Percentiles rank a stretch among this genome's conserved stretches.
Conservation (phyloP, 2,113 vertebrate species). For the Coregonus clupeaformis region DNA sequence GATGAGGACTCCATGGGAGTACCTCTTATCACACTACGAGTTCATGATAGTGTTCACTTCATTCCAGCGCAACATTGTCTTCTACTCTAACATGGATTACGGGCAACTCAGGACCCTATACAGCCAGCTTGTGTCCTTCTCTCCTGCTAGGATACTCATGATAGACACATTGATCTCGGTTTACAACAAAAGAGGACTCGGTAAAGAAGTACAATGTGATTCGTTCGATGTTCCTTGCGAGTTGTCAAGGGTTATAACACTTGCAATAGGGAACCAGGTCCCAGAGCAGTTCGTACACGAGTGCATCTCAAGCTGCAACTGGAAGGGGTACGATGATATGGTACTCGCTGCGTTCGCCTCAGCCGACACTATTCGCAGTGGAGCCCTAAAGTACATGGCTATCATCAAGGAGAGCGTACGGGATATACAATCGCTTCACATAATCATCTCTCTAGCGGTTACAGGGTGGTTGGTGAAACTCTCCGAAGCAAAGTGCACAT, state of each 20-base stretch:
- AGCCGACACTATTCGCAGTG: not conserved
- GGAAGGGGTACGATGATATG: too few species aligned
- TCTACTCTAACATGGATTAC: not conserved
- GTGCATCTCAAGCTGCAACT: too few species aligned
- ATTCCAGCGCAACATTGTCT: not conserved
- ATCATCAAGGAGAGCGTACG: not conserved
- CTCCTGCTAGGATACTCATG: not conserved
- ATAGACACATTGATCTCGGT: not conserved
- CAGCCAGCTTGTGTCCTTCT: not conserved
- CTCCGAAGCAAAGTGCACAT: not conserved
- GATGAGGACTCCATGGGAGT: not conserved
- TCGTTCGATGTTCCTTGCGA: not conserved
- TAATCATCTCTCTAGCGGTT: not conserved
- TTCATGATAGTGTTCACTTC: not conserved
- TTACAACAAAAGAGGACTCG: not conserved
- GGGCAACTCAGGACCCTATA: not conserved
- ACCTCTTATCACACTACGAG: not conserved
- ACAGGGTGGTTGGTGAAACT: not conserved
- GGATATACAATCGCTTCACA: not conserved
- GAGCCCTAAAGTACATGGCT: not conserved
- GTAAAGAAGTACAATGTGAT: fast-evolving
- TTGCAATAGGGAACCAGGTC: too few species aligned
- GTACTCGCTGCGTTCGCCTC: not conserved
- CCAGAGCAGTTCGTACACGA: too few species aligned
- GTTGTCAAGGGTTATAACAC: too few species aligned